Percentiles rank a stretch among this genome's conserved stretches.
Conservation (phyloP, 2,797 vertebrate genomes). For the Eptatretus atami region DNA sequence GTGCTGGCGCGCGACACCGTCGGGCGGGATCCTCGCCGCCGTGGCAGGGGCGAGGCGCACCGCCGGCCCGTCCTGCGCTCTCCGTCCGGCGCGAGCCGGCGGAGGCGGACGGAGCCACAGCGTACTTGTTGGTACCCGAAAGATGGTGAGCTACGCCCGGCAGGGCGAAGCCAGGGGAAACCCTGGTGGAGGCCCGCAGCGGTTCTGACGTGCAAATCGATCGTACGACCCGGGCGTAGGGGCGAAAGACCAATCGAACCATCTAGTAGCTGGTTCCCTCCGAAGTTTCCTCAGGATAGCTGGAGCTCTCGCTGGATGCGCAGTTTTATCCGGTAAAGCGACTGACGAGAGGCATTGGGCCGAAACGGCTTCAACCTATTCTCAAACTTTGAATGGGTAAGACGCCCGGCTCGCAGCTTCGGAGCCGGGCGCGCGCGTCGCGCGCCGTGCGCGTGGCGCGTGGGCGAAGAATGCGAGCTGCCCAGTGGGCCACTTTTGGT, state of each 20-base stretch:
- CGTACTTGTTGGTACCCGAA: slow-evolving; percentile 7
- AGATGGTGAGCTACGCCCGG: slow-evolving; percentile 8
- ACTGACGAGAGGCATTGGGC: not conserved
- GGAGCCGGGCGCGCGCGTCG: too few species aligned
- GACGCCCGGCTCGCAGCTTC: not conserved
- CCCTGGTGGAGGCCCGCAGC: slow-evolving; percentile 9
- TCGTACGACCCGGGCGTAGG: slow-evolving; percentile 9
- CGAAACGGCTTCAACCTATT: not conserved
- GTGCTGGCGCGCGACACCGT: not conserved
- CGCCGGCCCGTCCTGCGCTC: slow-evolving; percentile 6
- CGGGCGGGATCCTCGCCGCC: too few species aligned
- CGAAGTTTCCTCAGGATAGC: not conserved
- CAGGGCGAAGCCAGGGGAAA: slow-evolving; percentile 8
- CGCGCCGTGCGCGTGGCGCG: too few species aligned
- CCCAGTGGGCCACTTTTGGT: too few species aligned
- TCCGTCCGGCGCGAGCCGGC: too few species aligned
- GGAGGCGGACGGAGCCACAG: slow-evolving; percentile 11
- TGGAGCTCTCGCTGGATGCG: not conserved
- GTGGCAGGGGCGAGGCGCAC: not conserved
- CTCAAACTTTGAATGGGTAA: slow-evolving; percentile 5
- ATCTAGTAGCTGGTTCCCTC: slow-evolving; percentile 6
- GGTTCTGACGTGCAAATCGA: slow-evolving; percentile 10
- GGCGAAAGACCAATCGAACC: slow-evolving; percentile 10
- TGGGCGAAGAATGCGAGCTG: too few species aligned
- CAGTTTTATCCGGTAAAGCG: not conserved